Conservation (phyloP, 2,888 invertebrate species). For the Itoplectis maculator region DNA sequence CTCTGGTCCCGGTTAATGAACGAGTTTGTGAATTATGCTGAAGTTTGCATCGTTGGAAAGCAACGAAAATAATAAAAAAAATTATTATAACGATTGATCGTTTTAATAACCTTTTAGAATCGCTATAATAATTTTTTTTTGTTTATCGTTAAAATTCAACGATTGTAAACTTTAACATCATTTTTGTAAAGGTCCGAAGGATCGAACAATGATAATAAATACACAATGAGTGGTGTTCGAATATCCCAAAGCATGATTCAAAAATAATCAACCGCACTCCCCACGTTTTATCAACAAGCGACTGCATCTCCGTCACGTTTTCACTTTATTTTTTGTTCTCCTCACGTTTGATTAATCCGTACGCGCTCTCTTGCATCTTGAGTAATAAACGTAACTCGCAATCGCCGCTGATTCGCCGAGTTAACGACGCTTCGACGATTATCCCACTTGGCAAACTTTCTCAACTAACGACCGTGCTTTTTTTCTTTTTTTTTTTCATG, state of each 20-base stretch:
- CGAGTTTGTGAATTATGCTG: too few species aligned
- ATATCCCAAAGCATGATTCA: constrained; percentile 50
- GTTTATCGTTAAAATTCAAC: too few species aligned
- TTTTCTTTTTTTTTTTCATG: constrained; percentile 18
- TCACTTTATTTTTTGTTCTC: constrained; percentile 16
- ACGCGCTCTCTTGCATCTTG: constrained; percentile 56
- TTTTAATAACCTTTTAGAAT: too few species aligned
- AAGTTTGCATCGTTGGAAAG: too few species aligned
- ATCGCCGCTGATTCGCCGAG: constrained; percentile 38
- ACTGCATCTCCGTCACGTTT: constrained; percentile 35
- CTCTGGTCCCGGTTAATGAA: background rate
- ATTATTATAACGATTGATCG: too few species aligned
- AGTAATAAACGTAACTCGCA: constrained; percentile 50
- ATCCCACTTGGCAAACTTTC: constrained; percentile 51
- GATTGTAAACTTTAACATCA: too few species aligned
- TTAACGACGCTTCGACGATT: constrained; percentile 36
- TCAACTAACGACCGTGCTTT: constrained; percentile 59
- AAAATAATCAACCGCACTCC: constrained; percentile 37
- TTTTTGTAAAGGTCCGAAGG: background rate
- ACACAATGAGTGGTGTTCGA: too few species aligned
- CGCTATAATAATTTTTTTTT: too few species aligned
- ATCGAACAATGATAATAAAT: background rate
- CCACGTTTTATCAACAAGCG: constrained; percentile 21
- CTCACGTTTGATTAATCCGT: constrained; percentile 16
- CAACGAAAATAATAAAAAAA: too few species aligned